Base-by-base conservation (phyloP, 64 coral and sea anemone genomes). In the Trachythela sp. region DNA sequence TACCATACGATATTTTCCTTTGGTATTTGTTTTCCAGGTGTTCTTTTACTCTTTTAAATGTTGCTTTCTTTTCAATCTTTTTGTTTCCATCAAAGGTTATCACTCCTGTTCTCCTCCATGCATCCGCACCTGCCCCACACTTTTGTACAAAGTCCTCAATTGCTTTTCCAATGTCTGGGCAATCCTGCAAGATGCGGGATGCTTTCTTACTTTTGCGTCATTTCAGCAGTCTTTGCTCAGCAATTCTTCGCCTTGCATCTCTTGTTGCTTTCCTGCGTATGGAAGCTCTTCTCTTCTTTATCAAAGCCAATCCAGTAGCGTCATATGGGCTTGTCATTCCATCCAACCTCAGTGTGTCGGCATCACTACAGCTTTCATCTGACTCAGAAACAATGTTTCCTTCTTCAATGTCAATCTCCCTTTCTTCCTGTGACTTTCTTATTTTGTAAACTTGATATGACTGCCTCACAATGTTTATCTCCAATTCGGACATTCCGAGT, bases 71-170 rank as follows among this genome's bases (percentile, higher is more conserved):
- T 54, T 49, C 75, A 36, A 8, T 87, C 20, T 90, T 94, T 37
- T 89, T 87, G 33, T 92, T 92, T 8, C 91, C 91, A 70, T 92
- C 91, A 64, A 92, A 92, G 4, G 86, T 92, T 9, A 92, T 2
- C 0, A 54, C 91, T 2, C 91, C 91, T 7, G 86, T 92, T 0
- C 91, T 9, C 3, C 91, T 50, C 91, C 91, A 92, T 8, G 86
- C 86, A 35, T 92, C 86, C 39, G 91, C 91, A 27, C 91, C 91
- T 45, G 71, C 85, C 6, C 91, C 71, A 37, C 48, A 92, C 13
- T 77, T 15, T 14, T 67, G 75, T 7, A 92, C 91, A 86, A 87
- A 92, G 18, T 92, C 70, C 42, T 91, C 84, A 36, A 91, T 92
- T 56, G 60, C 72, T 51, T 92, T 76, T 11, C 90, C 90, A 49